Base-by-base conservation (phyloP, 2,113 vertebrate species). In the Elanoides forficatus region DNA sequence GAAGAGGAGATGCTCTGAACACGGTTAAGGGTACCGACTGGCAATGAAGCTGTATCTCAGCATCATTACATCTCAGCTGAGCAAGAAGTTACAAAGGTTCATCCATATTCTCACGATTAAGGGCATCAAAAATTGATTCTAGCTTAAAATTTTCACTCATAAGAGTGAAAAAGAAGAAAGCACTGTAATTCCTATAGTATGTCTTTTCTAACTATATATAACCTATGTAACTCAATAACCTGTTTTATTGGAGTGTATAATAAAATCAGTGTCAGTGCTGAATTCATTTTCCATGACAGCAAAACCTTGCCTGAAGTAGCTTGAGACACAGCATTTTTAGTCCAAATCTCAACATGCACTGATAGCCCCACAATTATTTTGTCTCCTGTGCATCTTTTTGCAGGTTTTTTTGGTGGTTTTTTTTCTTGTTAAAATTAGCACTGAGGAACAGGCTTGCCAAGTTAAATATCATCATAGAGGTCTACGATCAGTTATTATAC, bases 11-110 rank as follows among this genome's bases (percentile, higher is more conserved):
- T 40, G 53, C 23, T 89, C 48, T 25, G 65, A 32, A 1, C 2
- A 5, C 0, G 0, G 38, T 25, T 53, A 10, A 25, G 26, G 48
- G 71, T 23, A 58, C n/a, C 2, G 3, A 8, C 29, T 7, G 32
- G 21, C 22, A 42, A 12, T 1, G 38, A 43, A 90, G 55, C 32
- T 43, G 34, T 6, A n/a, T 8, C 48, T 40, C 62, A 42, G 40
- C 15, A 2, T 21, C 53, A 27, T 8, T 48, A 6, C 18, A 23
- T 2, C 60, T 23, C 36, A 32, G 26, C 36, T 20, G 5, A 76
- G 76, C 43, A 23, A 47, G 43, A 27, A 14, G 13, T 32, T 11
- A 11, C 30, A 34, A 38, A 47, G 34, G 34, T 7, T 62, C 60
- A 22, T 42, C 22, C 9, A 0, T 13, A 9, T 66, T 55, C 78